A percentile compares a stretch with the other conserved stretches of the same genome.
phyloP scores from a whole-genome alignment of 2,113 vertebrate genomes.

The Sterna hirundo region DNA sequence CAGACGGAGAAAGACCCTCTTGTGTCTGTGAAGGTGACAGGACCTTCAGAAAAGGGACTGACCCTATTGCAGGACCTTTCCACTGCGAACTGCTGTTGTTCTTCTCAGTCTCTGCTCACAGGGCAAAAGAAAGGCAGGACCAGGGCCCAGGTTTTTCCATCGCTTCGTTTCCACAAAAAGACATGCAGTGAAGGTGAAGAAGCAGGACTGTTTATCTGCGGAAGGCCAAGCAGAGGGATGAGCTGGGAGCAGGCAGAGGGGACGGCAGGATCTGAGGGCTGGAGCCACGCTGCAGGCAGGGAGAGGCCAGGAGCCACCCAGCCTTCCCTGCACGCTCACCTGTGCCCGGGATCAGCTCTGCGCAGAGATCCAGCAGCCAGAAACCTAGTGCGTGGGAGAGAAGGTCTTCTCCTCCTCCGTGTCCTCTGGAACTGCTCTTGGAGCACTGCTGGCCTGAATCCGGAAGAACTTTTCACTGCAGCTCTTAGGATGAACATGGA shows the following conservation, averaged over 20 bases:
- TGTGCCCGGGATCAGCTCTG: not conserved
- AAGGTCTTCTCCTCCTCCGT: not conserved
- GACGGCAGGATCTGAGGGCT: not conserved
- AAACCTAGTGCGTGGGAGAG: not conserved
- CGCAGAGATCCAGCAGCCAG: not conserved
- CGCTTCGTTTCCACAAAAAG: not conserved
- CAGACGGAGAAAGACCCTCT: not conserved
- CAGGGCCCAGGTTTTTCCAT: not conserved
- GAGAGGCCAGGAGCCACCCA: not conserved
- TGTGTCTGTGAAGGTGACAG: not conserved
- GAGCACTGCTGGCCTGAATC: not conserved
- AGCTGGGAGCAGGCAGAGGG: not conserved
- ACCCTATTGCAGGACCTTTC: not conserved
- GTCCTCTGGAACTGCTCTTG: not conserved
- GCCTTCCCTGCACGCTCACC: accelerated
- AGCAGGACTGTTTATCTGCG: too few species aligned
- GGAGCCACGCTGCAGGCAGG: not conserved
- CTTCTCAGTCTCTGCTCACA: not conserved
- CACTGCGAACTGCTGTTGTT: not conserved
- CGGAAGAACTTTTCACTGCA: not conserved
- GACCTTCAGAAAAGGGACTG: not conserved
- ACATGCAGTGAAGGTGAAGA: not conserved
- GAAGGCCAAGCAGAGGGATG: not conserved
- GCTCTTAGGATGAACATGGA: not conserved
- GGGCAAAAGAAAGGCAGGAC: not conserved